Evolutionary conservation across 2,113 vertebrate species (phyloP), one percentile per base, ranked within the genome.

Genomic region (Aix galericulata): DNA sequence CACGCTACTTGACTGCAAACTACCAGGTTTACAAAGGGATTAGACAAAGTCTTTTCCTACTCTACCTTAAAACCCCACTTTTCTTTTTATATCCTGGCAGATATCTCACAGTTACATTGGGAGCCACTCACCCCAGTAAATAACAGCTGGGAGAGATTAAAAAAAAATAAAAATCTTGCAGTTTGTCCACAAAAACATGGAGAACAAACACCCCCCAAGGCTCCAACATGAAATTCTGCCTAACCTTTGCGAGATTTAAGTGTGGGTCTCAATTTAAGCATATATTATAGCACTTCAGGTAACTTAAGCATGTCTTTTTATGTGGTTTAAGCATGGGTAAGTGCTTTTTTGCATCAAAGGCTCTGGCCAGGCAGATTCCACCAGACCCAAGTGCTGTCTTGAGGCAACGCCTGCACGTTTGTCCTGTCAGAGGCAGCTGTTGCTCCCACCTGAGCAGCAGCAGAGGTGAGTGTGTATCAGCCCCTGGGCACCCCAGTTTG

Each of bases 221-320:
- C 32, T 89, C 55, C 64, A 93, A 27, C 32, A 71, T 31, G 82
- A 74, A 88, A 93, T 74, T 21, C 26, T 68, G 46, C 88, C 91
- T 95, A 94, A 92, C 50, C 26, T 84, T 58, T 68, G 13, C 60
- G 50, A 93, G 58, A 93, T 26, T 91, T 83, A 73, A 89, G 53
- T 12, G 23, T 18, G 17, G 31, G 72, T 75, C 80, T 80, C 34
- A 84, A 89, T 27, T 56, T 86, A 81, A 91, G 69, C 32, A 6
- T 53, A 34, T 79, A 77, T 36, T 55, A 71, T 53, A 87, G 73
- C 77, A 82, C 77, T 91, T 82, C 55, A 86, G 66, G 74, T 79
- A 62, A 93, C 75, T 86, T 91, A 75, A 23, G 44, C 4, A 36
- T 42, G 55, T 48, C 46, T 48, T 48, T 48, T 48, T 22, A 46